A percentile compares a stretch with the other conserved stretches of the same genome.
phyloP scores from a whole-genome alignment of 2,797 vertebrate species.

The Acipenser ruthenus region DNA sequence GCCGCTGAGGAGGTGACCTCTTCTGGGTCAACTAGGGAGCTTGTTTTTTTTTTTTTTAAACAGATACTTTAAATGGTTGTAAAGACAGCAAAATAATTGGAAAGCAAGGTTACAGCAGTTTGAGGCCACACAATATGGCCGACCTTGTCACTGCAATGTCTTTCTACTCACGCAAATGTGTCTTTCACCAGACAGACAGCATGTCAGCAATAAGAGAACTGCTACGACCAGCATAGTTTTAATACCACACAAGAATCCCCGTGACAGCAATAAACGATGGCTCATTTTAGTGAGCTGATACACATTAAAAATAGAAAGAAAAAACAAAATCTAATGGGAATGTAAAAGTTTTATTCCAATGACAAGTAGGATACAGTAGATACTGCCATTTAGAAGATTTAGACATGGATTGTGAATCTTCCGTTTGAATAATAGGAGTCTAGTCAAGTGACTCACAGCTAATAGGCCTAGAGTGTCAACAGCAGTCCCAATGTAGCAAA shows the following conservation, averaged over 20 bases:
- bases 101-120: conserved; percentile 26
- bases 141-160: conserved; percentile 29
- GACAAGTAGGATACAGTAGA: background rate
- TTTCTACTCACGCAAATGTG: conserved; percentile 34
- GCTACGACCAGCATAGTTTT: conserved; percentile 19
- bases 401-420: background rate
- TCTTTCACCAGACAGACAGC: conserved; percentile 40
- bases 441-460: too few species aligned
- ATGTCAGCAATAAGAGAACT: conserved; percentile 27
- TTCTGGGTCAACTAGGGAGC: conserved; percentile 4
- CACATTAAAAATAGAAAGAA: conserved; percentile 13
- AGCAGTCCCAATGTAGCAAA: too few species aligned
- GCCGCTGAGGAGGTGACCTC: conserved; percentile 16
- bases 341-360: background rate
- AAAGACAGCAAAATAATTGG: conserved; percentile 21
- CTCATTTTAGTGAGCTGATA: conserved; percentile 18
- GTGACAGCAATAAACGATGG: conserved; percentile 22
- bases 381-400: background rate
- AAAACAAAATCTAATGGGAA: conserved; percentile 11
- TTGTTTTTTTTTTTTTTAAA: conserved; percentile 18
- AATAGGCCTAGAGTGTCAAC: background rate
- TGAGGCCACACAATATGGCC: conserved; percentile 26
- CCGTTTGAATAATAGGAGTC: background rate
- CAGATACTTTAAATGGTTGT: conserved; percentile 24
- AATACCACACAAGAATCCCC: conserved; percentile 23